Evolutionary conservation across 1,140 invertebrate genomes (phyloP), one percentile per base, ranked within the genome.

Genomic region (Heliconius melpomene): DNA sequence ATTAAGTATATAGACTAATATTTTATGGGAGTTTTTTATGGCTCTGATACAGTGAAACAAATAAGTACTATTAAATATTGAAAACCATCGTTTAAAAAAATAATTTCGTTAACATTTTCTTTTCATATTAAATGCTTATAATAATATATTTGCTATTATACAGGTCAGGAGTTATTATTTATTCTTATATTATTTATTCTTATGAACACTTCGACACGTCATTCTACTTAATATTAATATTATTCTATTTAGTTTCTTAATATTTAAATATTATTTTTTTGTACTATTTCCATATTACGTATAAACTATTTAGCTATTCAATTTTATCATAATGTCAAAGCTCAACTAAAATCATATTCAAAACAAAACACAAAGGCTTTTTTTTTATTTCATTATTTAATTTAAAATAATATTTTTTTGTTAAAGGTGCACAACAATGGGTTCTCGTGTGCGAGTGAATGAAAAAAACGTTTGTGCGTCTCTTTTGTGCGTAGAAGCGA

Each of bases 401-500:
- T 52, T 79, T 75, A 75, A 70, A 74, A 74, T 46, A 46, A 52
- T 60, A 75, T 46, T 23, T 79, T 66, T 74, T 70, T 70, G 36
- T 79, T 79, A 50, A 46, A 74, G 72, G 72, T 60, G 40, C 57
- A 71, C 73, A 57, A 79, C 74, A 73, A 70, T 23, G 77, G 72
- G 20, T 74, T 73, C 38, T 66, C 26, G 13, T 6, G 36, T 40
- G 9, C 60, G 13, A 71, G 60, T 50, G 38, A 50, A 71, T 9
- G 26, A 71, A 70, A 70, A 32, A 71, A 71, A 77, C 66, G 20
- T 40, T 46, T 7, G 36, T 9, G 11, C 52, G 60, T 20, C n/a
- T 71, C 75, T 60, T 77, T 77, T 77, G 75, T 77, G 66, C 70
- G 66, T 54, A 76, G 77, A 66, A 74, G 72, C 71, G 38, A 70